These are phyloP conservation scores for Pipistrellus pipistrellus DNA, from an alignment of 2,797 vertebrate species.

Conservation along the genomic window DNA sequence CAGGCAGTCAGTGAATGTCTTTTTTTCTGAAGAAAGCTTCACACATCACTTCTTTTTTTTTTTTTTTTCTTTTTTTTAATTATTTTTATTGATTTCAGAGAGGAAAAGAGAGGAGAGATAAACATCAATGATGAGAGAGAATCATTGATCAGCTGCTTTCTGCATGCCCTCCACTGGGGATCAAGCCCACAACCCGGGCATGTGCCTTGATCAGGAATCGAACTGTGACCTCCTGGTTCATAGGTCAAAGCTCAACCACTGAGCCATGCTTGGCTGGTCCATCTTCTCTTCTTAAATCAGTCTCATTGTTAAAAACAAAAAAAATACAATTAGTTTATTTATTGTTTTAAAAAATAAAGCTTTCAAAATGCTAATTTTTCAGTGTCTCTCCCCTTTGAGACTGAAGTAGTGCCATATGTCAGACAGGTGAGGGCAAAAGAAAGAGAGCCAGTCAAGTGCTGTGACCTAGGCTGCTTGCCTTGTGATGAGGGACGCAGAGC, in stretches of 20 bases:
- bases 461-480: background rate
- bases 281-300: conserved; percentile 27
- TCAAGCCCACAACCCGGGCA: too few species aligned
- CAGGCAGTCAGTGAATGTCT: background rate
- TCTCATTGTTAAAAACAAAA: background rate
- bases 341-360: conserved; percentile 7
- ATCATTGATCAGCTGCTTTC: too few species aligned
- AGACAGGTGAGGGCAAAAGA: background rate
- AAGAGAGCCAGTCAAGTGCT: background rate
- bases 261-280: too few species aligned
- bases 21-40: background rate
- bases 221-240: too few species aligned
- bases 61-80: background rate
- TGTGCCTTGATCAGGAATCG: too few species aligned
- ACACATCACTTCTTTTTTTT: background rate
- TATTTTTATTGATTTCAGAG: too few species aligned
- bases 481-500: background rate
- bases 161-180: too few species aligned
- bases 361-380: conserved; percentile 39
- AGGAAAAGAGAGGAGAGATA: too few species aligned
- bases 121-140: too few species aligned
- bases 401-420: background rate
- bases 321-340: background rate
- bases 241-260: too few species aligned
- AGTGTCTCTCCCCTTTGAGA: background rate